Base-by-base conservation (phyloP, 1,140 invertebrate genomes). In the Psilanteris sp. region DNA sequence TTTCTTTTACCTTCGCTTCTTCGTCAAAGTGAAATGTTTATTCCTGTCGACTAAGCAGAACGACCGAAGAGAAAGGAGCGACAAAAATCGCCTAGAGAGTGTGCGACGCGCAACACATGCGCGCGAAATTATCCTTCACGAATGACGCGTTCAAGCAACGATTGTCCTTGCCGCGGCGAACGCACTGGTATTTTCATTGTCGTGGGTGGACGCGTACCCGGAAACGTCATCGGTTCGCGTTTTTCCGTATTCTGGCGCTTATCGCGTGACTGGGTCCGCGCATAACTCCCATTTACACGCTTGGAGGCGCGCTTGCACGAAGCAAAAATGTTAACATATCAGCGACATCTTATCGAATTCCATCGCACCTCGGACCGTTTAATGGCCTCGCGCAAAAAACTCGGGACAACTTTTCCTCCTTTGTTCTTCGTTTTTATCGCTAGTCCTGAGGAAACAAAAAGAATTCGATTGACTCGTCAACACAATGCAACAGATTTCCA, bases 221-320 rank as follows among this genome's bases (percentile, higher is more conserved):
- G 52, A 76, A 76, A 52, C 37, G 18, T 34, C 41, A 48, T 9
- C 54, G 16, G 3, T 1, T 59, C 27, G 3, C 36, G 50, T 70
- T 76, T 75, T 66, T 66, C 73, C 73, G 59, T 61, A 66, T 54
- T 76, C 59, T 44, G 32, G 29, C 24, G 50, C 37, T 62, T 55
- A 75, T 71, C 55, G 80, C 77, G 78, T 80, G 68, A 79, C 68
- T 52, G 29, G 22, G 59, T 39, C 77, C 54, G 82, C 83, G 83
- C 84, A 83, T 82, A 83, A 80, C 80, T 66, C 64, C 67, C 80
- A 72, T 86, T 85, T 86, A 85, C 83, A 85, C 78, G 85, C 77
- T 61, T 81, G 59, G 77, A 43, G 59, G 66, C 77, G 57, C 80
- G 43, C 70, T 50, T 22, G 26, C 59, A 50, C 37, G 16, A 52